Evolutionary conservation across 2,888 invertebrate genomes (phyloP), one percentile per base, ranked within the genome.

Genomic region (Hirudinaria manillensis): DNA sequence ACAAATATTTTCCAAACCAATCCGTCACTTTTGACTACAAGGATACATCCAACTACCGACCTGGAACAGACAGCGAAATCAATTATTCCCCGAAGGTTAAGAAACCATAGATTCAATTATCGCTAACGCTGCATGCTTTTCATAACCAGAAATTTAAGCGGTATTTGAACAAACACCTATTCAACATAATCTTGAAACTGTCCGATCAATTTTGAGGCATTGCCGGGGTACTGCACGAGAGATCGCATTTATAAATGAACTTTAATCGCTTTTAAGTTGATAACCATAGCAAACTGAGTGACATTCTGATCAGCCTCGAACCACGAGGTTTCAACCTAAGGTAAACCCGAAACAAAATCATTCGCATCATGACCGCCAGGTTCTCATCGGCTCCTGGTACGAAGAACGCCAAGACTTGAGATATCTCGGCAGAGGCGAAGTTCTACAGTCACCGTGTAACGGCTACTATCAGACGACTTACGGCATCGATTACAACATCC

Each of bases 331-430:
- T 53, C 53, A 53, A 13, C 21, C 53, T 53, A 16, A 53, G 53
- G 13, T 6, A 7, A 24, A 61, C n/a, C 24, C 61, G 21, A 16
- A 4, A 10, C 6, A 61, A 61, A 61, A 61, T 2, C 24, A 7
- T 2, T 1, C n/a, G 7, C n/a, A 6, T 61, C 29, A 61, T 27
- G n/a, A 61, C 2, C 16, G 1, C 16, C 29, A 61, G 61, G 61
- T 61, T 7, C 29, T 61, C 10, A 61, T 61, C 24, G 61, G 61
- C 7, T 1, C 4, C 10, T 61, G 61, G 61, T 27, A 10, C n/a
- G 61, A 61, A 61, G 61, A 61, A 61, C 24, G 61, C 24, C 24
- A 61, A 24, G 61, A 61, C n/a, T 29, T 61, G 61, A 61, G 61
- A 29, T 61, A 61, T 10, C 61, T 61, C 7, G 24, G 61, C 24